phyloP scores from a whole-genome alignment of 30 jellyfish, hydroid and myxozoan species.

The Aurelia sp. region DNA sequence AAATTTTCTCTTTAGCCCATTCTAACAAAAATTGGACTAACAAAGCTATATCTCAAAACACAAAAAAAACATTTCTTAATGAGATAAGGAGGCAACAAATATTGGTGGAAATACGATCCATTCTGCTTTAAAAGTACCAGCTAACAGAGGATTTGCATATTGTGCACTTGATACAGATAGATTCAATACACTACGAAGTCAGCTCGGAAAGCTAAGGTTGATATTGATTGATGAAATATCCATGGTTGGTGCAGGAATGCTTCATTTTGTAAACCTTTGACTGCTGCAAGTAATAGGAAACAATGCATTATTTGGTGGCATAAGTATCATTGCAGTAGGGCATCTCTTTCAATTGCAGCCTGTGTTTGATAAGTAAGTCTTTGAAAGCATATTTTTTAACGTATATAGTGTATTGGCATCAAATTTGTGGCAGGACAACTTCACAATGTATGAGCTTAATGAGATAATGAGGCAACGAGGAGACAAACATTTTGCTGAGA shows the following conservation, averaged over 20 bases:
- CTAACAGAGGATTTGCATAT: conserved; percentile 13
- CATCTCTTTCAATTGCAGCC: conserved; percentile 1
- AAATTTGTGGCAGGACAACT: conserved; percentile 13
- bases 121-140: conserved; percentile 34
- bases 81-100: too few relatives aligned
- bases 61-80: too few relatives aligned
- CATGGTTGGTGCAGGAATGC: conserved; percentile 34
- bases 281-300: conserved; percentile 17
- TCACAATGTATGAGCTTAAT: not conserved
- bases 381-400: not conserved
- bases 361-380: conserved; percentile 21
- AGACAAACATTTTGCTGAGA: not conserved
- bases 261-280: not conserved
- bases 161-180: conserved; percentile 17
- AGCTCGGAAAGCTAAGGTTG: conserved; percentile 1
- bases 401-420: not conserved
- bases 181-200: not conserved
- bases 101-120: conserved; percentile 36
- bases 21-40: too few relatives aligned
- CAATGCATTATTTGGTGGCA: conserved; percentile 3
- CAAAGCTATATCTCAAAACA: too few relatives aligned
- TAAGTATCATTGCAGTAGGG: conserved; percentile 14
- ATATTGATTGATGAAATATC: conserved; percentile 41
- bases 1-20: too few relatives aligned
- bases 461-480: not conserved